Percentiles rank a stretch among this genome's conserved stretches.
phyloP scores from a whole-genome alignment of 1,140 invertebrate genomes.

The Macrotrachela quadricornifera region DNA sequence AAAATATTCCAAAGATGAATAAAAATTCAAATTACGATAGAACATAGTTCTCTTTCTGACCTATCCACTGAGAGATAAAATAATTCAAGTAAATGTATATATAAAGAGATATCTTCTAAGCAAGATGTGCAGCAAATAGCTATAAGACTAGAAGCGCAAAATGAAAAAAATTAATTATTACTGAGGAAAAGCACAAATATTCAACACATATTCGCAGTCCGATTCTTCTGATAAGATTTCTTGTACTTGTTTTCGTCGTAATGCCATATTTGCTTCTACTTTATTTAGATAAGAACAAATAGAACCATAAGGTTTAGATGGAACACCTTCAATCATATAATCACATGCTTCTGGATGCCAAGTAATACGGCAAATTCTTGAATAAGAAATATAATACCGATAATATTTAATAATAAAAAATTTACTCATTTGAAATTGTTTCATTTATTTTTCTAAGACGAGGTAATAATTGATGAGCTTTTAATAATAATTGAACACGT shows the following conservation, averaged over 20 bases:
- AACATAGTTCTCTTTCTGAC: too few relatives aligned
- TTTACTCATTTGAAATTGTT: slow-evolving; percentile 14
- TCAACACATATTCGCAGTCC: slow-evolving; percentile 72
- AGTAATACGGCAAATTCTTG: too few relatives aligned
- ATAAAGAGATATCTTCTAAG: too few relatives aligned
- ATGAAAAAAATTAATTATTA: too few relatives aligned
- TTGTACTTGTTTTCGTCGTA: slow-evolving; percentile 53
- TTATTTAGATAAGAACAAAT: slow-evolving; percentile 84
- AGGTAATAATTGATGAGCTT: slow-evolving; percentile 53
- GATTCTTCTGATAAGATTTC: slow-evolving; percentile 47
- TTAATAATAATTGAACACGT: slow-evolving; percentile 53
- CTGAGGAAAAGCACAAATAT: slow-evolving; percentile 73
- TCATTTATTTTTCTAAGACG: slow-evolving; percentile 57
- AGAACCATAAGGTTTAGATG: slow-evolving; percentile 59
- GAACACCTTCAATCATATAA: slow-evolving; percentile 97
- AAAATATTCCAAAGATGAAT: too few relatives aligned
- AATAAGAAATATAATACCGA: too few relatives aligned
- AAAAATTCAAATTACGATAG: too few relatives aligned
- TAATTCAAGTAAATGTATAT: too few relatives aligned
- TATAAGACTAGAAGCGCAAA: too few relatives aligned
- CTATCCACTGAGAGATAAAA: too few relatives aligned
- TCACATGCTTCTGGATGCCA: slow-evolving; percentile 94
- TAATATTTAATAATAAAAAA: background rate
- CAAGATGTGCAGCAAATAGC: too few relatives aligned
- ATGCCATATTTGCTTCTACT: slow-evolving; percentile 88